Conservation (phyloP, 2,797 vertebrate genomes). For the Crocodylus rhombifer region DNA sequence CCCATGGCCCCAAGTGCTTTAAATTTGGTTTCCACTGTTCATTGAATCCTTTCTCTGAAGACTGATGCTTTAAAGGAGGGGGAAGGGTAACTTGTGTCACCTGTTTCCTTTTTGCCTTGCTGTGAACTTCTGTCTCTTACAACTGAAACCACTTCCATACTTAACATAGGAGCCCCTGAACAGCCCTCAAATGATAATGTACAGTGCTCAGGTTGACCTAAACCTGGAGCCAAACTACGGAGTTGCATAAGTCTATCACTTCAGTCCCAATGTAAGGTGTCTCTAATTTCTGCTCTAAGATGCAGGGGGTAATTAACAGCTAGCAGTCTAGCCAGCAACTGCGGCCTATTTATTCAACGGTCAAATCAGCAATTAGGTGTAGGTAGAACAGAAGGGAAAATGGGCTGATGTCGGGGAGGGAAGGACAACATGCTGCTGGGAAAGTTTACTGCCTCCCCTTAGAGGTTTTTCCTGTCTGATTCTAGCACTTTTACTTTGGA, state of each 20-base stretch:
- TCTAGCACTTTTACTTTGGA: background rate
- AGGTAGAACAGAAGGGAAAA: constrained; percentile 36
- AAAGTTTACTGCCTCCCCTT: constrained; percentile 3
- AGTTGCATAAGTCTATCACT: constrained; percentile 2
- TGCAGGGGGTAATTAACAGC: background rate
- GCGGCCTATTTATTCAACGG: constrained; percentile 6
- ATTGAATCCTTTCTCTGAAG: background rate
- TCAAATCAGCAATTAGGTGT: constrained; percentile 25
- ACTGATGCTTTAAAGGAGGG: background rate
- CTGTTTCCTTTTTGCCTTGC: no score
- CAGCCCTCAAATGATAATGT: background rate
- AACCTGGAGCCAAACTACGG: background rate
- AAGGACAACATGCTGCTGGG: constrained; percentile 40
- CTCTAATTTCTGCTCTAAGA: background rate
- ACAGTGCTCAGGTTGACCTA: background rate
- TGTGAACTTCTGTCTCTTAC: background rate
- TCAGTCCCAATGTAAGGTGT: background rate
- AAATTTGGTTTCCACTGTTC: background rate
- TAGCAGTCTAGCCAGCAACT: background rate
- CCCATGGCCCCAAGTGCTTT: background rate
- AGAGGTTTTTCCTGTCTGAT: constrained; percentile 36
- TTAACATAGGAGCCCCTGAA: background rate
- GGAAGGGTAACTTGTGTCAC: no score
- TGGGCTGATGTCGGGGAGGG: background rate
- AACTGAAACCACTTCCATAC: accelerated